Percentiles rank a stretch among this genome's conserved stretches.
Evolutionary conservation across 1,140 invertebrate species (phyloP).

Genomic region (Rhopalosiphum maidis): DNA sequence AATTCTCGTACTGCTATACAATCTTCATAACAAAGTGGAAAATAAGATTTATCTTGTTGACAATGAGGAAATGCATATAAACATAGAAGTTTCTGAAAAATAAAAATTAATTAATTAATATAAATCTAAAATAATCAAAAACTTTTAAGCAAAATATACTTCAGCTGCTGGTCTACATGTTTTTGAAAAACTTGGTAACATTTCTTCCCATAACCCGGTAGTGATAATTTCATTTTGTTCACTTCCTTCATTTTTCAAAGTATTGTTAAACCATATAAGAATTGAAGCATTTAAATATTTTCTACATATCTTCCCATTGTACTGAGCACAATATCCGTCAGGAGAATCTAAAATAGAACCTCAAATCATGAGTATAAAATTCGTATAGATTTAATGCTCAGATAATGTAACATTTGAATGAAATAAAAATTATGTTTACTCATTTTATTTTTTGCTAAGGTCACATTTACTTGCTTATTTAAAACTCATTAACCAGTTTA

Average conservation of each 20-base stretch:
- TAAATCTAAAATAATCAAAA: background rate
- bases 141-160: conserved; percentile 63
- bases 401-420: background rate
- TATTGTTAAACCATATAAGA: conserved; percentile 83
- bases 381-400: background rate
- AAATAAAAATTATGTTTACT: background rate
- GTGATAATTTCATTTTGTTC: conserved; percentile 86
- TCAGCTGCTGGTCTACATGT: conserved; percentile 86
- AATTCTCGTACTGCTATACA: conserved; percentile 87
- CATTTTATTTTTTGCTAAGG: background rate
- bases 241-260: conserved; percentile 71
- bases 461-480: background rate
- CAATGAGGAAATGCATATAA: conserved; percentile 92
- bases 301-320: conserved; percentile 88
- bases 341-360: conserved; percentile 29
- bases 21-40: conserved; percentile 89
- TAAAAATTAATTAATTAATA: conserved; percentile 40
- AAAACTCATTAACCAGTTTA: background rate
- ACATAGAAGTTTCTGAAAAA: conserved; percentile 79
- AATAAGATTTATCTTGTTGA: conserved; percentile 68
- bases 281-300: conserved; percentile 75
- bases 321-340: conserved; percentile 80
- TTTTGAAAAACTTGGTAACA: conserved; percentile 78
- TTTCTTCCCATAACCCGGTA: conserved; percentile 80
- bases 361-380: background rate